Conservation (phyloP, 2,888 invertebrate genomes). For the Branchipolynoe longqiensis region DNA sequence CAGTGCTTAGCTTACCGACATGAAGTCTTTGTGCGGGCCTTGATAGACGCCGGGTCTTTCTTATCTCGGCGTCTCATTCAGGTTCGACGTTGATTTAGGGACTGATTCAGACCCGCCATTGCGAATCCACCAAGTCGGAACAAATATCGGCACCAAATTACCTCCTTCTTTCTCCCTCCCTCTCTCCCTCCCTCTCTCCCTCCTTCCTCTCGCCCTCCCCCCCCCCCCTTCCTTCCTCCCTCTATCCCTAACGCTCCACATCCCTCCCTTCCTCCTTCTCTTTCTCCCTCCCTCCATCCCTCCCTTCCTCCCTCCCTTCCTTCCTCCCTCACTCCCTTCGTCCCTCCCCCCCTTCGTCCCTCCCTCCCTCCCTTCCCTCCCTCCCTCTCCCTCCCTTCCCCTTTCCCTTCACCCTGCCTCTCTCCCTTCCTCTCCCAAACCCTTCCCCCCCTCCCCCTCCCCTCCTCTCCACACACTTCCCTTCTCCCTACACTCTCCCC, state of each 20-base stretch:
- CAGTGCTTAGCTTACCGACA: too few species aligned
- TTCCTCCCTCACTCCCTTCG: background rate
- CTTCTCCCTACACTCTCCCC: background rate
- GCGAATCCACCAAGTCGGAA: too few species aligned
- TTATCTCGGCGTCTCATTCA: too few species aligned
- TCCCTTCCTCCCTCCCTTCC: background rate
- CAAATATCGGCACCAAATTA: too few species aligned
- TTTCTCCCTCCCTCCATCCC: background rate
- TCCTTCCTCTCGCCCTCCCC: background rate
- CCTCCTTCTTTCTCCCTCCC: too few species aligned
- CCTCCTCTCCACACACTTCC: constrained; percentile 1
- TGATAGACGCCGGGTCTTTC: too few species aligned
- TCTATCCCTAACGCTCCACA: background rate
- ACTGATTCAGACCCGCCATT: too few species aligned
- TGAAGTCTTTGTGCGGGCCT: too few species aligned
- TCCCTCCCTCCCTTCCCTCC: background rate
- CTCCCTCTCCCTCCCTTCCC: background rate
- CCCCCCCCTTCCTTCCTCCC: background rate
- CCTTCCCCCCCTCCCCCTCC: background rate
- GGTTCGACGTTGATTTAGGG: too few species aligned
- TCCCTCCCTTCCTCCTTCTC: background rate
- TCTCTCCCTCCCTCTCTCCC: background rate
- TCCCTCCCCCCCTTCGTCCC: background rate
- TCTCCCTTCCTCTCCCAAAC: background rate
- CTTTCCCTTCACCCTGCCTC: background rate